A percentile compares a stretch with the other conserved stretches of the same genome.
phyloP scores from a whole-genome alignment of 2,888 invertebrate species.

The Brenthis ino region DNA sequence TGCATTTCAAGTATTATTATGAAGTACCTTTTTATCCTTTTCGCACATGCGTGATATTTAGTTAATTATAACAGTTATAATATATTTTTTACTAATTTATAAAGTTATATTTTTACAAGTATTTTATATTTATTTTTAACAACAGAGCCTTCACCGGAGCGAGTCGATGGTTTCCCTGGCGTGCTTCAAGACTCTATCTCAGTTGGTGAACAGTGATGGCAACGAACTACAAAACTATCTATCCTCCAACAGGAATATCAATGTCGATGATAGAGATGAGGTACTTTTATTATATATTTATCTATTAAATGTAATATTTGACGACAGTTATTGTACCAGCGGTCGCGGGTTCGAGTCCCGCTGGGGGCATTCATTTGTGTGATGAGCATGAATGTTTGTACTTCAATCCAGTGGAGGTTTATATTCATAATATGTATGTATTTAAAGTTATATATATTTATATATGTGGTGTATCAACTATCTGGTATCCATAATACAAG shows the following conservation, averaged over 20 bases:
- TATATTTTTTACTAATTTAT: no score
- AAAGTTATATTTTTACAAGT: not conserved
- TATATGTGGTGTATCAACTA: no score
- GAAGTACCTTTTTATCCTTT: no score
- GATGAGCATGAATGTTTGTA: no score
- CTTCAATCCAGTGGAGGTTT: no score
- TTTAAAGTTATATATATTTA: no score
- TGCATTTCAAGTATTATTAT: no score
- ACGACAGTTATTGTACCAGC: no score
- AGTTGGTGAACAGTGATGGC: constrained; percentile 91
- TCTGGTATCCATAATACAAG: no score
- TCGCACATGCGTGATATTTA: not conserved
- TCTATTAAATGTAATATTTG: not conserved
- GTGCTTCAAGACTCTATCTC: constrained; percentile 90
- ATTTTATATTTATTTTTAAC: constrained; percentile 34
- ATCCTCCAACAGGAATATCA: constrained; percentile 90
- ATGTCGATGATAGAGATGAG: constrained; percentile 94
- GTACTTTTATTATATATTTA: constrained; percentile 67
- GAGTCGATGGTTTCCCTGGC: constrained; percentile 95
- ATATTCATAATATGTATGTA: no score
- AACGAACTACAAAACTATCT: constrained; percentile 90
- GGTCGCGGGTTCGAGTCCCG: no score
- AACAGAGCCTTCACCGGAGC: constrained; percentile 92
- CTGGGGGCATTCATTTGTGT: no score
- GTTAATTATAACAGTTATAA: not conserved